Evolutionary conservation across 1,140 invertebrate genomes (phyloP).

Genomic region (Cotesia vestalis): DNA sequence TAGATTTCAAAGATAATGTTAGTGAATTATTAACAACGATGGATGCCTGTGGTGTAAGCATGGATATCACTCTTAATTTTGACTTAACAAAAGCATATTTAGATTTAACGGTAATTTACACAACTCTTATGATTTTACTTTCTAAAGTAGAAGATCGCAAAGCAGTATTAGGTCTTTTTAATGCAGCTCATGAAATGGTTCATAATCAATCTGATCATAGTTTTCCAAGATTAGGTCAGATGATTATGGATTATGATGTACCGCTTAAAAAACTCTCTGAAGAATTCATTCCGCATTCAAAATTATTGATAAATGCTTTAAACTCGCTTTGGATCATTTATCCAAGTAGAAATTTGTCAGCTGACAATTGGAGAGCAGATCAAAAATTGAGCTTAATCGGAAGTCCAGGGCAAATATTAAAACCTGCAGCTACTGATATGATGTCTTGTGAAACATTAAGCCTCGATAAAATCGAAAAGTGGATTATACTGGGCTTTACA

Average conservation of each 20-base stretch:
- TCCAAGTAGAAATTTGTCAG: constrained; percentile 87
- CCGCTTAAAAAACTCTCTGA: constrained; percentile 96
- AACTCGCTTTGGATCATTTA: constrained; percentile 90
- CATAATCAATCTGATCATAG: constrained; percentile 90
- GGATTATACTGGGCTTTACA: constrained; percentile 95
- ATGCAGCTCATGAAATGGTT: constrained; percentile 96
- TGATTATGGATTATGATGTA: constrained; percentile 97
- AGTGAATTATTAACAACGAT: constrained; percentile 97
- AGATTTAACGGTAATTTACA: constrained; percentile 93
- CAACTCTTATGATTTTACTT: constrained; percentile 94
- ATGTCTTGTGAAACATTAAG: constrained; percentile 98
- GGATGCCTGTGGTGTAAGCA: constrained; percentile 93
- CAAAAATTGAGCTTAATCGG: constrained; percentile 94
- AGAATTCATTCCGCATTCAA: constrained; percentile 95
- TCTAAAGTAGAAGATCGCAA: constrained; percentile 98
- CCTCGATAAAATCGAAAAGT: constrained; percentile 93
- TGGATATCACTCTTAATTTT: constrained; percentile 96
- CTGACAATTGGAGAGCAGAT: constrained; percentile 92
- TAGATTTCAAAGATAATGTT: constrained; percentile 99
- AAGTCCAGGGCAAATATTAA: constrained; percentile 89
- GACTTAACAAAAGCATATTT: constrained; percentile 96
- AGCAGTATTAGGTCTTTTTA: constrained; percentile 95
- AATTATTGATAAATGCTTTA: constrained; percentile 85
- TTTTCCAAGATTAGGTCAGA: constrained; percentile 93
- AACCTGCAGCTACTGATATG: constrained; percentile 93